A percentile compares a stretch with the other conserved stretches of the same genome.
Evolutionary conservation across 2,797 vertebrate species (phyloP).

Genomic region (Sparidentex hasta): DNA sequence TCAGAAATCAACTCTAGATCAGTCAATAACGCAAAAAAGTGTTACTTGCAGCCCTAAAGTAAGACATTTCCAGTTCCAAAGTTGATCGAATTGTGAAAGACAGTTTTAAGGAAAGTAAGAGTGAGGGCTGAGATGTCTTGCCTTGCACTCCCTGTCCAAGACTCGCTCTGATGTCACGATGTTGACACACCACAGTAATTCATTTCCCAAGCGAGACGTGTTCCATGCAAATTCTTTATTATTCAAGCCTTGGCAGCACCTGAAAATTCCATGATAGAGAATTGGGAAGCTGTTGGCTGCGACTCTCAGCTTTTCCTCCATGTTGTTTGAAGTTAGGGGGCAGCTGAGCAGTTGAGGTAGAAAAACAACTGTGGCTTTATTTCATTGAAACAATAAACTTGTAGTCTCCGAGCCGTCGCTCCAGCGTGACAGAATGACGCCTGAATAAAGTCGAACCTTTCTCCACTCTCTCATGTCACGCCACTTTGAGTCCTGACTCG

Average conservation of each 20-base stretch:
- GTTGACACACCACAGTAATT: neutral
- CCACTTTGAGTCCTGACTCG: neutral
- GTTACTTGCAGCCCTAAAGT: neutral
- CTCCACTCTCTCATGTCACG: too few species aligned
- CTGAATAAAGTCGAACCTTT: neutral
- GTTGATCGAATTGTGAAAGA: neutral
- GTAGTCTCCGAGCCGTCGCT: neutral
- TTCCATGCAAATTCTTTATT: neutral
- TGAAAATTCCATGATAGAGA: neutral
- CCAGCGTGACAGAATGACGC: too few species aligned
- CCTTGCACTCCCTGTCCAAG: neutral
- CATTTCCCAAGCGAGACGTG: neutral
- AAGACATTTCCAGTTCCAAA: neutral
- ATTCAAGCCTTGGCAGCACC: neutral
- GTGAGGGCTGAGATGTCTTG: neutral
- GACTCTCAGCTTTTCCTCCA: neutral
- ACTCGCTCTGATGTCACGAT: neutral
- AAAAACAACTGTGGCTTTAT: neutral
- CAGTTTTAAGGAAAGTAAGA: too few species aligned
- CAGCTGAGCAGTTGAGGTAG: neutral
- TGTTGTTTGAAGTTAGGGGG: neutral
- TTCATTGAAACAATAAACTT: neutral
- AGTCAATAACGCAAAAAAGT: neutral
- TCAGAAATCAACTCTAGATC: neutral
- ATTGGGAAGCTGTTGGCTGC: neutral